Conservation (phyloP, 2,888 invertebrate genomes). For the Metacarcinus magister region DNA sequence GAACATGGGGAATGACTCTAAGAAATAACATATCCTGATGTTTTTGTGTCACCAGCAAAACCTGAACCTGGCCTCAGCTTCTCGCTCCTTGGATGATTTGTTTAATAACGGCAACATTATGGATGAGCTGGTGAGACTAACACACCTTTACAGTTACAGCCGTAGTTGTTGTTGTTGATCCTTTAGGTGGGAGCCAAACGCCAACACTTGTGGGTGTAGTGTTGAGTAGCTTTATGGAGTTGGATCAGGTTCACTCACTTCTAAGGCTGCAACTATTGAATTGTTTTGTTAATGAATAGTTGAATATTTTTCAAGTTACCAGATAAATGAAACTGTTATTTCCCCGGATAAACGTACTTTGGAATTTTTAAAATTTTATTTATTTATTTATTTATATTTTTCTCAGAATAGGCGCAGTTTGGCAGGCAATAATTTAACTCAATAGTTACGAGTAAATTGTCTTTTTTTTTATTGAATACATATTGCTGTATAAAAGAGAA, state of each 20-base stretch:
- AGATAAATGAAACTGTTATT: neutral
- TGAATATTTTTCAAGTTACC: neutral
- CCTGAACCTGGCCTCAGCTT: conserved; percentile 52
- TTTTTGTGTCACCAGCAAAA: conserved; percentile 64
- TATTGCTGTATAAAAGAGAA: no score
- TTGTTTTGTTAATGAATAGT: neutral
- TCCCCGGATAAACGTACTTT: neutral
- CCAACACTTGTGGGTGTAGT: neutral
- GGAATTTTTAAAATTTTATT: no score
- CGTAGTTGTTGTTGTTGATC: neutral
- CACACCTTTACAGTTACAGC: neutral
- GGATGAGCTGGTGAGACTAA: conserved; percentile 73
- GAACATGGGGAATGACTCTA: neutral
- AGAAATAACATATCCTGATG: conserved; percentile 9
- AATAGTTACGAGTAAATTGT: no score
- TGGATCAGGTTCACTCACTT: neutral
- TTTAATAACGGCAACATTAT: conserved; percentile 77
- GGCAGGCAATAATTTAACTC: no score
- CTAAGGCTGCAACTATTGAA: neutral
- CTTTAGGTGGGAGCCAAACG: neutral
- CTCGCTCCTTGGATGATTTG: conserved; percentile 69
- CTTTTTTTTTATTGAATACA: no score
- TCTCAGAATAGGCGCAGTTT: no score
- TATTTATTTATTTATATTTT: no score
- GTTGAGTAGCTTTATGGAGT: neutral